Evolutionary conservation across 1,140 invertebrate species (phyloP).

Genomic region (Conopomorpha cramerella): DNA sequence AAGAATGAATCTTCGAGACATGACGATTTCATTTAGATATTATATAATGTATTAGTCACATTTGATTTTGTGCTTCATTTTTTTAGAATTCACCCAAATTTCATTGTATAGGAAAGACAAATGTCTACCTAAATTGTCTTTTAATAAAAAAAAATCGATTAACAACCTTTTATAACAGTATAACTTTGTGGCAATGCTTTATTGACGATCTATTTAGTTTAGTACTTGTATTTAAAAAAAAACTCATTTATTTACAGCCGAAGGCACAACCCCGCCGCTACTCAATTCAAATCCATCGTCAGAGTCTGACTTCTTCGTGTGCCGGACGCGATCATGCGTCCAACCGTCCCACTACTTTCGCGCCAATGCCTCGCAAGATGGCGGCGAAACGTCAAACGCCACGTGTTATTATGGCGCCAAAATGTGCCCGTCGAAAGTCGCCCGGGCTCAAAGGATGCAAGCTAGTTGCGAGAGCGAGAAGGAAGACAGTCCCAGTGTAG

Average conservation of each 20-base stretch:
- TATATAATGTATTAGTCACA: too few relatives aligned
- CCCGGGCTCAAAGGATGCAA: conserved; percentile 17
- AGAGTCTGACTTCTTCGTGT: conserved; percentile 35
- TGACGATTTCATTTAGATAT: too few relatives aligned
- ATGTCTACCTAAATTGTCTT: too few relatives aligned
- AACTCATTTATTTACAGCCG: conserved; percentile 20
- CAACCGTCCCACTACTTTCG: conserved; percentile 34
- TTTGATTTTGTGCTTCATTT: too few relatives aligned
- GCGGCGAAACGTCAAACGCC: conserved; percentile 10
- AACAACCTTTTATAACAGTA: too few relatives aligned
- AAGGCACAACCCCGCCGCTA: conserved; percentile 33
- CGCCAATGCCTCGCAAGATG: conserved; percentile 17
- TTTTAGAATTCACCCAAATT: too few relatives aligned
- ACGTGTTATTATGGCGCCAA: conserved; percentile 37
- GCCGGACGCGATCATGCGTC: conserved; percentile 39
- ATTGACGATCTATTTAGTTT: neutral
- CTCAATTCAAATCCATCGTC: conserved; percentile 22
- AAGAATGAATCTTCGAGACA: too few relatives aligned
- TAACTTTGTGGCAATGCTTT: too few relatives aligned
- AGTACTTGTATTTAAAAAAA: neutral
- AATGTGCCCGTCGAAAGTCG: conserved; percentile 34
- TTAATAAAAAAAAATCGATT: too few relatives aligned
- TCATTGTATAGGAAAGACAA: too few relatives aligned
- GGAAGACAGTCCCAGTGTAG: conserved; percentile 33
- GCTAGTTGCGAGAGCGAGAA: conserved; percentile 24